These are phyloP conservation scores for Agapostemon virescens DNA, from an alignment of 2,888 invertebrate species.

Conservation along the genomic window DNA sequence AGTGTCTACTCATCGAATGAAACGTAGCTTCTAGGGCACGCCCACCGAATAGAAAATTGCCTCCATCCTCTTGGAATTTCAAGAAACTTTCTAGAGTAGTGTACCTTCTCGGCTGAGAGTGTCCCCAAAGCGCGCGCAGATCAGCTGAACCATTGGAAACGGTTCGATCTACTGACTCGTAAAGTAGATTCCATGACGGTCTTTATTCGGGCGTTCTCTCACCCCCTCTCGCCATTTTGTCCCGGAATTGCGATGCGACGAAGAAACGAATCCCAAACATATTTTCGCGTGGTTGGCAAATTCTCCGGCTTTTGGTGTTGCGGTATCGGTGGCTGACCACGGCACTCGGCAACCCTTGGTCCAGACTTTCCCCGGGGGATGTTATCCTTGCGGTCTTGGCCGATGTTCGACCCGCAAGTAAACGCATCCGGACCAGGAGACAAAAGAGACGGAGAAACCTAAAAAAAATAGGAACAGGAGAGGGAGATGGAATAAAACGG, in stretches of 20 bases:
- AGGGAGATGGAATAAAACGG: constrained; percentile 1
- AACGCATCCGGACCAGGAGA: constrained; percentile 39
- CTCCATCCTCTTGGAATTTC: neutral
- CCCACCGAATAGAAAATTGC: neutral
- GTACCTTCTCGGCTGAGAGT: neutral
- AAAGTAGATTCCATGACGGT: constrained; percentile 74
- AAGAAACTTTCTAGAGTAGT: neutral
- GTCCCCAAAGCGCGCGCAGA: constrained; percentile 18
- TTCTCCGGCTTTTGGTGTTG: constrained; percentile 70
- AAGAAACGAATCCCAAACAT: constrained; percentile 74
- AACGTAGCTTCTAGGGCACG: neutral
- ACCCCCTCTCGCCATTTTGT: constrained; percentile 13
- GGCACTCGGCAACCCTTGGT: constrained; percentile 57
- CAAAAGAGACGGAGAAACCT: constrained; percentile 19
- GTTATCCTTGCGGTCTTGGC: constrained; percentile 66
- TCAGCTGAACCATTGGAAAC: constrained; percentile 54
- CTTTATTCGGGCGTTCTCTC: constrained; percentile 41
- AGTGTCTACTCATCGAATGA: neutral
- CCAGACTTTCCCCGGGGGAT: constrained; percentile 64
- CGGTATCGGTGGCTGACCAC: constrained; percentile 69
- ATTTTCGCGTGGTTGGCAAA: constrained; percentile 79
- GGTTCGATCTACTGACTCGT: constrained; percentile 68
- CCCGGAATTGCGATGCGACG: constrained; percentile 26
- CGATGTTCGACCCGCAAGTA: constrained; percentile 56
- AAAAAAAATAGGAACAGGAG: neutral